Evolutionary conservation across 2,797 vertebrate species (phyloP), one percentile per base, ranked within the genome.

Genomic region (Poliocrania exsul): DNA sequence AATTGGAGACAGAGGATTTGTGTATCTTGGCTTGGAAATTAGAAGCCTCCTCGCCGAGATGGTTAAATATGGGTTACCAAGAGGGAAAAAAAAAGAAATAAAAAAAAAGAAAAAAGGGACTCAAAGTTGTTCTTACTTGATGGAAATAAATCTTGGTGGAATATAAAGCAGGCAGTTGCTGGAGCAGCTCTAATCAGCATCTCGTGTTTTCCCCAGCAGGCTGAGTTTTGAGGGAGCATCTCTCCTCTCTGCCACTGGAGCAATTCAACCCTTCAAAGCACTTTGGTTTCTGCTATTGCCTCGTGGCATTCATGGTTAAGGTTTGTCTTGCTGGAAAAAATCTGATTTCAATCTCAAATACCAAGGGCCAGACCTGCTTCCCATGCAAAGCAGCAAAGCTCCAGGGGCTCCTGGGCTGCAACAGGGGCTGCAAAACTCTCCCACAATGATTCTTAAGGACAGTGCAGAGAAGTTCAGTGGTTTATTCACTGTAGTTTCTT

Each of bases 1-100:
- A 96, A 96, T 95, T 67, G 73, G 85, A 97, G 86, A 95, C 82
- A 92, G 66, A 94, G 65, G 90, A 93, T 96, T 93, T 97, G 85
- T 97, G 19, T 96, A 92, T 80, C 40, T 96, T 97, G 91, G 74
- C 62, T 95, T 92, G 67, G 57, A 96, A 96, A 92, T 96, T 86
- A 97, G 92, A 95, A 94, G 25, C 35, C 91, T 96, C 94, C 75
- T 81, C 29, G 95, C 84, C 50, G 35, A 51, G 74, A 16, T 71
- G 73, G 89, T 96, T 97, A 88, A 95, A 95, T 86, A 64, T 35
- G 60, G 64, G 37, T 90, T 92, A 19, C 71, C 56, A 25, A 81
- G 78, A 64, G 56, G 19, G 67, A 31, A 40, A 26, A 53, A 37
- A 28, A 69, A 35, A 57, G 70, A 14, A 56, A 53, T 42, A 84